Base-by-base conservation (phyloP, 2,113 vertebrate species). In the Anarrhichthys ocellatus region DNA sequence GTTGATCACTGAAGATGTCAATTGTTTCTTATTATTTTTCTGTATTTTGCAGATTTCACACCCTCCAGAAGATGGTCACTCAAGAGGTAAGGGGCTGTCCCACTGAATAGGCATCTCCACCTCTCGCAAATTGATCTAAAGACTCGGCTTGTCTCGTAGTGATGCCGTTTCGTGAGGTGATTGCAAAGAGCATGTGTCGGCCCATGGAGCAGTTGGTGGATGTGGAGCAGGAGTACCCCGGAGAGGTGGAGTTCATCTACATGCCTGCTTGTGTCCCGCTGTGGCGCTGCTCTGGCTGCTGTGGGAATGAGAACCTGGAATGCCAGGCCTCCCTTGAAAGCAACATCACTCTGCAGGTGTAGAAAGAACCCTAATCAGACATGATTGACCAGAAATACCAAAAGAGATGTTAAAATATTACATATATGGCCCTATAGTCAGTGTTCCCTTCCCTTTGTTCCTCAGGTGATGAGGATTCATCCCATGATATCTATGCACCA, bases 231-330 rank as follows among this genome's bases (percentile, higher is more conserved):
- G 96, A 98, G 88, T 97, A 96, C 80, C 97, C 97, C 1, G 85
- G 86, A 1, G 95, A 96, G 74, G 93, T 96, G 87, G 95, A 97
- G 87, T 92, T 95, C 87, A 92, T 96, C 27, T 98, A 96, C 95
- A 93, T 94, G 67, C 97, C 97, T 0, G 92, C 96, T 17, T 99
- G 97, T 0, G 96, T 99, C 70, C 92, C 96, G 75, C 92, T 99
- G 81, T 88, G 88, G 88, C 95, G 97, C 84, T 99, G 97, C n/a
- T 94, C 96, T 0, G 97, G 97, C 83, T 99, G 97, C 92, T 98
- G 97, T 0, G 92, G 89, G 0, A 96, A 97, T 0, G 97, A 98
- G 87, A 90, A 87, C 24, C 86, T 96, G 73, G 96, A 94, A 79
- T 99, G 97, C 0, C 76, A 95, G 29, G 95, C 97, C 0, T 93